These are phyloP conservation scores for Drosophila sturtevanti DNA, from an alignment of 1,140 invertebrate species.

Conservation along the genomic window DNA sequence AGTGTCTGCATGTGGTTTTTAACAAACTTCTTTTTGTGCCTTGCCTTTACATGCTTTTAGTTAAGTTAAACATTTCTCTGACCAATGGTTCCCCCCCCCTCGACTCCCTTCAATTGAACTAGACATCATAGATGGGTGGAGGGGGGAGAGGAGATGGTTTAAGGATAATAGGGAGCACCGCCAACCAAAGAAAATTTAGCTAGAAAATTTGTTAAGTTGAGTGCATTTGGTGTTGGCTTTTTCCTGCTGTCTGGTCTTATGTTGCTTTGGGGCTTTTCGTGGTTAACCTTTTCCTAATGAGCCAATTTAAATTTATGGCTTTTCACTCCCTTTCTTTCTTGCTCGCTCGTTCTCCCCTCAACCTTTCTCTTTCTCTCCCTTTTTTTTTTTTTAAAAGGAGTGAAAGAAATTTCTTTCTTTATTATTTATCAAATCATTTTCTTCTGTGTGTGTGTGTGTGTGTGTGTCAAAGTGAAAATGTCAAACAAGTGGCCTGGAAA, in stretches of 20 bases:
- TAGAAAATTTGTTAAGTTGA: constrained; percentile 55
- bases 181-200: constrained; percentile 16
- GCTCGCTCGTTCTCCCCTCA: background rate
- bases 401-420: constrained; percentile 18
- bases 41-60: constrained; percentile 73
- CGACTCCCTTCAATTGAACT: constrained; percentile 48
- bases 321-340: background rate
- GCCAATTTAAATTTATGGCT: constrained; percentile 77
- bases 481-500: constrained; percentile 63
- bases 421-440: constrained; percentile 8
- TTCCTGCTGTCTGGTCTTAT: constrained; percentile 11
- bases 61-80: constrained; percentile 69
- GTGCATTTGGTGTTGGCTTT: constrained; percentile 5
- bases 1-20: constrained; percentile 59
- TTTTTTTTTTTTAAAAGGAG: constrained; percentile 16
- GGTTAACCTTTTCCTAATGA: constrained; percentile 78
- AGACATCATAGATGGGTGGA: constrained; percentile 33
- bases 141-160: background rate
- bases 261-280: constrained; percentile 54
- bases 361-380: constrained; percentile 26
- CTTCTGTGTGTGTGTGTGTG: background rate
- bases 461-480: constrained; percentile 19
- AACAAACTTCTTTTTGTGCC: constrained; percentile 24
- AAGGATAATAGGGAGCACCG: background rate
- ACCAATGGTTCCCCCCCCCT: constrained; percentile 35